Percentiles rank a stretch among this genome's conserved stretches.
phyloP scores from a whole-genome alignment of 2,888 invertebrate genomes.

The Cepaea hortensis region DNA sequence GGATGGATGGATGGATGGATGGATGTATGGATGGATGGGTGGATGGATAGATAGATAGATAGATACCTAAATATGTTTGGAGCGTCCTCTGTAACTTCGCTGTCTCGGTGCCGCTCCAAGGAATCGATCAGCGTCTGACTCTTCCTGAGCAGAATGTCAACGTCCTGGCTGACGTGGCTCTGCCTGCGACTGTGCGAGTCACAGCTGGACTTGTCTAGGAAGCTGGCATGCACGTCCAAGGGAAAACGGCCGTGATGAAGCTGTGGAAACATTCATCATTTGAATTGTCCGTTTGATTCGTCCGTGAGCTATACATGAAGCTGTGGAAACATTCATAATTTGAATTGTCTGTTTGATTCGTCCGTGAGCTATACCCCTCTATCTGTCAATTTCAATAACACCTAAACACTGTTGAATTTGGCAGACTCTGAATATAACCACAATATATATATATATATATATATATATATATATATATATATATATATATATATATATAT shows the following conservation, averaged over 20 bases:
- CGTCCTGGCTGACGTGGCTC: conserved; percentile 70
- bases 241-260: conserved; percentile 78
- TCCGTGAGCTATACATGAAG: too few relatives aligned
- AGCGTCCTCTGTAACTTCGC: conserved; percentile 72
- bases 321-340: too few relatives aligned
- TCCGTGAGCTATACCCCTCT: too few relatives aligned
- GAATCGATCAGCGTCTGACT: conserved; percentile 75
- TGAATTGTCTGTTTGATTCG: too few relatives aligned
- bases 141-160: conserved; percentile 73
- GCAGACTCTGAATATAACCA: too few relatives aligned
- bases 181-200: conserved; percentile 64
- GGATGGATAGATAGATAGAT: not conserved
- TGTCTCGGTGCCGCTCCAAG: conserved; percentile 69
- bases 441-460: too few relatives aligned
- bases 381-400: too few relatives aligned
- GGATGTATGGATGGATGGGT: too few relatives aligned
- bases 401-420: too few relatives aligned
- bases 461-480: not conserved
- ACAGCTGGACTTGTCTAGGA: conserved; percentile 57
- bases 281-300: not conserved
- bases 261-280: not conserved
- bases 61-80: conserved; percentile 76
- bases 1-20: too few relatives aligned
- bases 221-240: conserved; percentile 52
- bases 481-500: not conserved